phyloP scores from a whole-genome alignment of 1,140 invertebrate genomes.

The Drosophila pandora region DNA sequence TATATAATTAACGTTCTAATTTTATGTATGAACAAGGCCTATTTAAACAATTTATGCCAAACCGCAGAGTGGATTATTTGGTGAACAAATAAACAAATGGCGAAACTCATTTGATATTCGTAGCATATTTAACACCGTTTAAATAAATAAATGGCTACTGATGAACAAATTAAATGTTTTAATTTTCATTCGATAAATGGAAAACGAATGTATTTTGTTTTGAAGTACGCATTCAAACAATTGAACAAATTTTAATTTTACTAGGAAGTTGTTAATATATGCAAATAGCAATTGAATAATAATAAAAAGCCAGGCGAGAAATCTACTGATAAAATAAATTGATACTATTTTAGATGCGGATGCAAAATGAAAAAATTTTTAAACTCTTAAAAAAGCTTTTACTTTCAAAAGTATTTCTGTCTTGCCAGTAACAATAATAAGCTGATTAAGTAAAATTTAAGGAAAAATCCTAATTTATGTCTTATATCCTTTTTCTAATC shows the following conservation, averaged over 20 bases:
- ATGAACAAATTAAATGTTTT: conserved; percentile 8
- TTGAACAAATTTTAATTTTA: conserved; percentile 47
- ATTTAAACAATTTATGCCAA: conserved; percentile 10
- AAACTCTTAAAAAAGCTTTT: no score
- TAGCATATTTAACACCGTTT: background rate
- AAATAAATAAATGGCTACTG: conserved; percentile 28
- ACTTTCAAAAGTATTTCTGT: no score
- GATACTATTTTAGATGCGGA: background rate
- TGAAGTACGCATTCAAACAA: conserved; percentile 50
- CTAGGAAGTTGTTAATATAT: background rate
- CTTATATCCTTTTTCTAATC: background rate
- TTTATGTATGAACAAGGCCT: background rate
- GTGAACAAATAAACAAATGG: conserved; percentile 23
- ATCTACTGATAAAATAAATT: background rate
- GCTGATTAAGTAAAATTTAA: no score
- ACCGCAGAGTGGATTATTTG: conserved; percentile 33
- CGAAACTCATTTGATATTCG: conserved; percentile 10
- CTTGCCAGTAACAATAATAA: no score
- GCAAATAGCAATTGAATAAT: background rate
- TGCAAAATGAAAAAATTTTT: no score
- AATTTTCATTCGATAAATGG: conserved; percentile 6
- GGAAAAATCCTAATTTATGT: background rate
- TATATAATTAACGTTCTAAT: conserved; percentile 36
- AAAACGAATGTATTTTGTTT: conserved; percentile 19
- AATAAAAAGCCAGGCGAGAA: background rate